These are phyloP conservation scores for Pectinophora gossypiella DNA, from an alignment of 1,140 invertebrate species.

Conservation along the genomic window DNA sequence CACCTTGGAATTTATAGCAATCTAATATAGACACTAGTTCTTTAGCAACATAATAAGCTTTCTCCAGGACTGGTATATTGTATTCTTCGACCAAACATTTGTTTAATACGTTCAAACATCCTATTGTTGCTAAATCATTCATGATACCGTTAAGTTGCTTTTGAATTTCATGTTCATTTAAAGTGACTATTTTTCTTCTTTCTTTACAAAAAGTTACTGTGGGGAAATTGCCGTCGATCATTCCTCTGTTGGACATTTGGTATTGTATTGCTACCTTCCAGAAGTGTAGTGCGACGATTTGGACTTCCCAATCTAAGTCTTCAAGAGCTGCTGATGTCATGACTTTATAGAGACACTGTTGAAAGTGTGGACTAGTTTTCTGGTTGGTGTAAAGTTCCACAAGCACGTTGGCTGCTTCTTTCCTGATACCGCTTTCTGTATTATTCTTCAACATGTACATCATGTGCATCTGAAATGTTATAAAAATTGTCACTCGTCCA, in stretches of 20 bases:
- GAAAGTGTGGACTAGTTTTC: conserved; percentile 70
- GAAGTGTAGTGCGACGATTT: conserved; percentile 78
- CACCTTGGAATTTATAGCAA: conserved; percentile 63
- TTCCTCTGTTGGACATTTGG: conserved; percentile 80
- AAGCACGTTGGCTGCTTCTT: conserved; percentile 78
- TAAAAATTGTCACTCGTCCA: neutral
- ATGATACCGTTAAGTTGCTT: conserved; percentile 78
- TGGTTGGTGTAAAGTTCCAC: conserved; percentile 78
- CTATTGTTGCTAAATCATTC: conserved; percentile 76
- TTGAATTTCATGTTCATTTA: conserved; percentile 79
- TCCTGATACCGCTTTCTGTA: conserved; percentile 81
- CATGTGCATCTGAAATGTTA: conserved; percentile 21
- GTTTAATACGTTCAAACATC: conserved; percentile 79
- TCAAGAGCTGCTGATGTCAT: conserved; percentile 78
- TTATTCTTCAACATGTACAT: conserved; percentile 47
- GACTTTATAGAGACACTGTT: conserved; percentile 30
- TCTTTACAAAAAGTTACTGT: conserved; percentile 82
- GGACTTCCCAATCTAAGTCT: conserved; percentile 86
- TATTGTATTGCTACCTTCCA: conserved; percentile 79
- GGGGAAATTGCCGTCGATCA: conserved; percentile 84
- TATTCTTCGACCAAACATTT: conserved; percentile 78
- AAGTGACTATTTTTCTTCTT: conserved; percentile 80
- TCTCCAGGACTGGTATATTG: conserved; percentile 79
- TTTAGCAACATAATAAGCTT: conserved; percentile 73
- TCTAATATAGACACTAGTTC: conserved; percentile 72